Conservation (phyloP, 2,888 invertebrate genomes). For the Bombyx huttoni region DNA sequence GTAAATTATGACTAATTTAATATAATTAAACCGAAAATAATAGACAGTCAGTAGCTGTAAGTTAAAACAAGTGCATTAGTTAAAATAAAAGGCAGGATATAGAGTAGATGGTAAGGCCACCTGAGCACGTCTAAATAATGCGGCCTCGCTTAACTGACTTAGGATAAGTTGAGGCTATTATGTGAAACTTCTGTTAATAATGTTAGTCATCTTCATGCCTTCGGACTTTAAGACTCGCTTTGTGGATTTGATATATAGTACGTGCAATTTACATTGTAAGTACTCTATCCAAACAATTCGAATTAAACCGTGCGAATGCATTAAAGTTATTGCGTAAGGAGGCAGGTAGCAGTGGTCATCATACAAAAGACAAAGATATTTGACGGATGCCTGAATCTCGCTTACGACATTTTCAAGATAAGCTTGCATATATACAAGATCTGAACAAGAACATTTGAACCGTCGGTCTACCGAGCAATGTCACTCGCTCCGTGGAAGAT, state of each 20-base stretch:
- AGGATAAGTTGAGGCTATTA: slow-evolving; percentile 8
- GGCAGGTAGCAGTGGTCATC: no score
- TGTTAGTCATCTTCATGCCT: background rate
- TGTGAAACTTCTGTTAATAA: slow-evolving; percentile 2
- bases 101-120: slow-evolving; percentile 44
- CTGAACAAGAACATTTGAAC: no score
- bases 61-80: slow-evolving; percentile 30
- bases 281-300: no score
- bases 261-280: background rate
- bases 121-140: slow-evolving; percentile 37
- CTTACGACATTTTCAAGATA: no score
- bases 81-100: slow-evolving; percentile 44
- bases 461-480: no score
- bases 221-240: background rate
- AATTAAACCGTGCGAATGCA: no score
- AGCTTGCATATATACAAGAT: no score
- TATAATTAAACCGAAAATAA: background rate
- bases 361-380: no score
- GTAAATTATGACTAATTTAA: no score
- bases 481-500: no score
- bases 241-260: background rate
- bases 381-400: no score
- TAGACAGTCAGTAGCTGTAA: background rate
- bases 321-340: no score
- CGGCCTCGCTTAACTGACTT: slow-evolving; percentile 15